A percentile compares a stretch with the other conserved stretches of the same genome.
phyloP scores from a whole-genome alignment of 2,113 vertebrate species.

The Muntiacus reevesi region DNA sequence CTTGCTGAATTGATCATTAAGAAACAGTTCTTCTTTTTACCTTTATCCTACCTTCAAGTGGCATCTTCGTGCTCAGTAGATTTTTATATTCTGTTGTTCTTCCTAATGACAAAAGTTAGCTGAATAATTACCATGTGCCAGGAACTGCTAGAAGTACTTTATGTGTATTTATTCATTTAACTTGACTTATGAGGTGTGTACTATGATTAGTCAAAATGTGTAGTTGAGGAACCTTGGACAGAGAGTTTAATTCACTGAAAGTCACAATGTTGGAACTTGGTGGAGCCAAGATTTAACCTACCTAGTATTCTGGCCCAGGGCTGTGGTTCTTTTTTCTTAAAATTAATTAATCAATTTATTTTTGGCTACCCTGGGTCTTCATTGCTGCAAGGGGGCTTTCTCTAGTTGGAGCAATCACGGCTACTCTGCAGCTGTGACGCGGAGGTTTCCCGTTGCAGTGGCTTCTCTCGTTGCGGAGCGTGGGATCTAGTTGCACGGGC shows the following conservation, averaged over 20 bases:
- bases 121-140: neutral
- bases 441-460: neutral
- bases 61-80: neutral
- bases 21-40: neutral
- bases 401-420: neutral
- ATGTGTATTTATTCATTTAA: neutral
- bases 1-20: neutral
- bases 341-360: neutral
- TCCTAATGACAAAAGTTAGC: neutral
- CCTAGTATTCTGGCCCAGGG: neutral
- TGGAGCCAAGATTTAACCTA: neutral
- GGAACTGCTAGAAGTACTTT: neutral
- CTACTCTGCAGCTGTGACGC: accelerated
- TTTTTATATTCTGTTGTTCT: neutral
- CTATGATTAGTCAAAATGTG: neutral
- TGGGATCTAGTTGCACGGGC: neutral
- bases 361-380: neutral
- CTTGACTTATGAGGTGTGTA: neutral
- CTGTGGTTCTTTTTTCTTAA: neutral
- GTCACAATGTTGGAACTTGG: neutral
- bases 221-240: neutral
- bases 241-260: neutral
- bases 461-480: neutral
- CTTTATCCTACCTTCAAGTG: neutral
- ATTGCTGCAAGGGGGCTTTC: neutral